These are phyloP conservation scores for Caenorhabditis imperialis DNA, from an alignment of 2,888 invertebrate species.

Conservation along the genomic window DNA sequence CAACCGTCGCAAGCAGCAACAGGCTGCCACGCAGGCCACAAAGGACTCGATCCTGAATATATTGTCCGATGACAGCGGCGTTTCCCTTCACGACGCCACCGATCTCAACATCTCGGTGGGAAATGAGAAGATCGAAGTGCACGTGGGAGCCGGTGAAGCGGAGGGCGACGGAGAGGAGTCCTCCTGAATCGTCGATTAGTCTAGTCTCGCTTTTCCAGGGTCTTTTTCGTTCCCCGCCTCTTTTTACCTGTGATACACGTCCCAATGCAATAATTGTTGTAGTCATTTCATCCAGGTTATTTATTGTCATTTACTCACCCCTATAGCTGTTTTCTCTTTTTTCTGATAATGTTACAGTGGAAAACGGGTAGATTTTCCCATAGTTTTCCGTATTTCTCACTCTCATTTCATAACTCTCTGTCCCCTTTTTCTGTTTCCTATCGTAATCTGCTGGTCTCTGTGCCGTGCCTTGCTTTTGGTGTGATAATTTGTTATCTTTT, in stretches of 20 bases:
- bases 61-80: constrained; percentile 47
- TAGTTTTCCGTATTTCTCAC: too few species aligned
- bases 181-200: constrained; percentile 4
- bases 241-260: constrained; percentile 38
- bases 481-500: constrained; percentile 34
- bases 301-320: constrained; percentile 7
- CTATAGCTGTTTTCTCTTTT: constrained; percentile 12
- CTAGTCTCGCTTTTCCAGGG: constrained; percentile 11
- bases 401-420: too few species aligned
- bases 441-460: constrained; percentile 40
- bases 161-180: constrained; percentile 21
- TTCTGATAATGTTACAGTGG: constrained; percentile 12
- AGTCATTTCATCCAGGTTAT: neutral
- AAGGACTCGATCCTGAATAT: constrained; percentile 45
- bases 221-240: constrained; percentile 9
- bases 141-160: constrained; percentile 46
- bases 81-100: constrained; percentile 32
- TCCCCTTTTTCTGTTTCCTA: constrained; percentile 8
- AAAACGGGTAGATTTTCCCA: constrained; percentile 22
- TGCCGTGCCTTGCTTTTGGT: constrained; percentile 54
- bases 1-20: constrained; percentile 39
- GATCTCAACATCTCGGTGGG: constrained; percentile 39
- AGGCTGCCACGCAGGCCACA: constrained; percentile 22
- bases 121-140: constrained; percentile 49
- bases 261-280: too few species aligned